Base-by-base conservation (phyloP, 2,888 invertebrate species). In the Noctua janthe region DNA sequence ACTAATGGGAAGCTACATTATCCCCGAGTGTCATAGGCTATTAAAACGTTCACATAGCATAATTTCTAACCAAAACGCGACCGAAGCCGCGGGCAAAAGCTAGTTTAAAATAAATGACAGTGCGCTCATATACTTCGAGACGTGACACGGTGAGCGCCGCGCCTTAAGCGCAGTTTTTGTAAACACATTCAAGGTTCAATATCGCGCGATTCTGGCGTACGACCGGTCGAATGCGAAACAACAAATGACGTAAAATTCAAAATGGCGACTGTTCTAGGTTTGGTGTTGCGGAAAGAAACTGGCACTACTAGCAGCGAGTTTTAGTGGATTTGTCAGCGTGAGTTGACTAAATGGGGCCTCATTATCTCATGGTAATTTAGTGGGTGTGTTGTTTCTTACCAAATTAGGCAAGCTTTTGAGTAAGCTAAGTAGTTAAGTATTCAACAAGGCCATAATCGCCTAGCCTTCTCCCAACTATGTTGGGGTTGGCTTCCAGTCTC, bases 141-240 rank as follows among this genome's bases (percentile, higher is more conserved):
- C n/a, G 56, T 29, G 67, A 49, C 49, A 49, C 49, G 49, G 49
- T 69, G 47, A n/a, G n/a, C 47, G 69, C n/a, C 47, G 29, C 29
- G n/a, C 47, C 17, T 47, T 29, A 69, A 84, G 39, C 83, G 81
- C 79, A 82, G 72, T 88, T 83, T 80, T 80, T 71, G 88, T 88
- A 89, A 90, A 90, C 89, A 90, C n/a, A 15, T 76, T 74, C 89
- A 90, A 90, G 90, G 90, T 80, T 86, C 51, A 2, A 2, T 69
- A 89, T 82, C 89, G 82, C 85, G 84, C 85, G 87, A 83, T 90
- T 76, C 71, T 71, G 71, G 72, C 71, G 39, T 71, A 17, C 69
- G 69, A 74, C 59, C 79, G 56, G 75, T 77, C 62, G 74, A 74
- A 56, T 76, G 70, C 56, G 77, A 79, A 87, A 89, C 74, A 87